Conservation (phyloP, 2,888 invertebrate genomes). For the Mimachlamys varia region DNA sequence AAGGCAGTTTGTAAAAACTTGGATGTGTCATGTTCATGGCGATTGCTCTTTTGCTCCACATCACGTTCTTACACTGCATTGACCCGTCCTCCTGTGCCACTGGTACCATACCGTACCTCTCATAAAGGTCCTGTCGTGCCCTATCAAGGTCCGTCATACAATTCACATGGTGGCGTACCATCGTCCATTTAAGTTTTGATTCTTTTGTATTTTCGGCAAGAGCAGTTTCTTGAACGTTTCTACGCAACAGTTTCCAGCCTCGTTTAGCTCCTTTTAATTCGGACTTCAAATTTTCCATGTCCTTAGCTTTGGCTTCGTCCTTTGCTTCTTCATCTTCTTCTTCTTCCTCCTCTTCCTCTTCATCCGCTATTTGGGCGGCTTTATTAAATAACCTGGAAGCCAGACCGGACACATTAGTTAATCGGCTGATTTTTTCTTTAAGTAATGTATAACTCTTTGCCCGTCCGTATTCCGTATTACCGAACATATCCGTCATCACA, state of each 20-base stretch:
- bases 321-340: conserved; percentile 30
- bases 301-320: conserved; percentile 48
- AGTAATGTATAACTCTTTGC: conserved; percentile 59
- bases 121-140: conserved; percentile 70
- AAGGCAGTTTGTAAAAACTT: conserved; percentile 38
- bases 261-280: conserved; percentile 57
- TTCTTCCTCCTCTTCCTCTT: conserved; percentile 48
- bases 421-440: conserved; percentile 60
- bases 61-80: conserved; percentile 67
- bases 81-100: conserved; percentile 63
- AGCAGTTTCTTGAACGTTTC: conserved; percentile 67
- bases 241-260: conserved; percentile 69
- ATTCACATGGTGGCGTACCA: conserved; percentile 68
- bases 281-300: conserved; percentile 44
- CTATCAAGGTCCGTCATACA: conserved; percentile 66
- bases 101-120: conserved; percentile 72
- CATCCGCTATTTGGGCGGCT: conserved; percentile 48
- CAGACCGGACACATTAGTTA: conserved; percentile 57
- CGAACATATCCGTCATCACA: conserved; percentile 70
- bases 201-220: conserved; percentile 63
- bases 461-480: conserved; percentile 66
- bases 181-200: conserved; percentile 66
- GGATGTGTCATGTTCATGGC: conserved; percentile 44
- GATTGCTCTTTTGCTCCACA: conserved; percentile 69
- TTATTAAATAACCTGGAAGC: conserved; percentile 53